These are phyloP conservation scores for Polyommatus icarus DNA, from an alignment of 2,888 invertebrate genomes.

Conservation along the genomic window DNA sequence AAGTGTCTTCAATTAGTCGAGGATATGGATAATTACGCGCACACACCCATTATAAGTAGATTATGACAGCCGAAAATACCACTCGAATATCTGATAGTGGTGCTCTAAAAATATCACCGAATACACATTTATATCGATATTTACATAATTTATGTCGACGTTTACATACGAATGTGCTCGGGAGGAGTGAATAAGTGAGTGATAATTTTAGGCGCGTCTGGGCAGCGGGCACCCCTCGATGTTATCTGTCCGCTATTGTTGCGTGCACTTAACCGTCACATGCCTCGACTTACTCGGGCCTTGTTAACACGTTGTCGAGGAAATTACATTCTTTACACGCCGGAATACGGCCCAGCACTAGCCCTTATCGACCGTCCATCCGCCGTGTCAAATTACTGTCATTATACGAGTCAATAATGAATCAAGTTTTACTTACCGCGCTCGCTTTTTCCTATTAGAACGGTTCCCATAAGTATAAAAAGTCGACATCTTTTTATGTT, in stretches of 20 bases:
- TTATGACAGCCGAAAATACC: slow-evolving; percentile 17
- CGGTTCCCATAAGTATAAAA: slow-evolving; percentile 31
- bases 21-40: slow-evolving; percentile 13
- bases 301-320: slow-evolving; percentile 79
- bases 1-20: slow-evolving; percentile 25
- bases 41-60: slow-evolving; percentile 25
- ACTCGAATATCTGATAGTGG: background rate
- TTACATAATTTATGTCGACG: background rate
- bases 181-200: slow-evolving; percentile 33
- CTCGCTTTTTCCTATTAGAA: slow-evolving; percentile 38
- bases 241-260: slow-evolving; percentile 73
- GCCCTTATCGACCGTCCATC: slow-evolving; percentile 72
- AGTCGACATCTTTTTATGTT: slow-evolving; percentile 30
- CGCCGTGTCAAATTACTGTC: slow-evolving; percentile 69
- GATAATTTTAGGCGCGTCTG: slow-evolving; percentile 33
- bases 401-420: slow-evolving; percentile 62
- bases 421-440: slow-evolving; percentile 44
- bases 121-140: slow-evolving; percentile 1
- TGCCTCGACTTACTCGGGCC: slow-evolving; percentile 61
- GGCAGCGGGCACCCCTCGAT: slow-evolving; percentile 62
- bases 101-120: background rate
- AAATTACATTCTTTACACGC: slow-evolving; percentile 75
- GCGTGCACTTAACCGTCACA: slow-evolving; percentile 76
- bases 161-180: slow-evolving; percentile 30
- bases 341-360: slow-evolving; percentile 61